Conservation (phyloP, 2,888 invertebrate species). For the Polyommatus icarus region DNA sequence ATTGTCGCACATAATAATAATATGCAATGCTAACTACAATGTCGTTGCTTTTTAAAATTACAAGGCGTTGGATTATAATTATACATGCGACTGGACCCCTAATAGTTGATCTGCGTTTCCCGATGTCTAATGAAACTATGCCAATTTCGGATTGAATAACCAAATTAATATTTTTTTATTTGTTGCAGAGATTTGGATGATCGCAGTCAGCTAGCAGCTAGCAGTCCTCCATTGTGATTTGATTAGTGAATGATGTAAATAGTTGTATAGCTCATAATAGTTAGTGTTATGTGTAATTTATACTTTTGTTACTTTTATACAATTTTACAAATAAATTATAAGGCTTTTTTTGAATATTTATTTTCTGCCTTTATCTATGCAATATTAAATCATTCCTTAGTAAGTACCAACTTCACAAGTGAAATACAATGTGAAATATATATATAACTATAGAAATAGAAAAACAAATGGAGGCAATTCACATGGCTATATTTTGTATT, state of each 20-base stretch:
- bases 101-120: too few species aligned
- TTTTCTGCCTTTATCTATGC: neutral
- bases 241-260: constrained; percentile 31
- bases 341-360: neutral
- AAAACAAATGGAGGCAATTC: too few species aligned
- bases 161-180: constrained; percentile 36
- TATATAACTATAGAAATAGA: too few species aligned
- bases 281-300: constrained; percentile 41
- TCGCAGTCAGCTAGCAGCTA: neutral
- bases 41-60: neutral
- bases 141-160: neutral
- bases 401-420: too few species aligned
- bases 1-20: too few species aligned
- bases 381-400: too few species aligned
- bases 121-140: neutral
- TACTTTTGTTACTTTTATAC: constrained; percentile 65
- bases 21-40: neutral
- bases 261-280: constrained; percentile 25
- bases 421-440: too few species aligned
- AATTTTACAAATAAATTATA: constrained; percentile 49
- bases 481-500: too few species aligned
- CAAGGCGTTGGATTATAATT: neutral
- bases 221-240: constrained; percentile 43
- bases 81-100: neutral
- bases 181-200: constrained; percentile 68